Evolutionary conservation across 2,113 vertebrate species (phyloP).

Genomic region (Pelodiscus sinensis): DNA sequence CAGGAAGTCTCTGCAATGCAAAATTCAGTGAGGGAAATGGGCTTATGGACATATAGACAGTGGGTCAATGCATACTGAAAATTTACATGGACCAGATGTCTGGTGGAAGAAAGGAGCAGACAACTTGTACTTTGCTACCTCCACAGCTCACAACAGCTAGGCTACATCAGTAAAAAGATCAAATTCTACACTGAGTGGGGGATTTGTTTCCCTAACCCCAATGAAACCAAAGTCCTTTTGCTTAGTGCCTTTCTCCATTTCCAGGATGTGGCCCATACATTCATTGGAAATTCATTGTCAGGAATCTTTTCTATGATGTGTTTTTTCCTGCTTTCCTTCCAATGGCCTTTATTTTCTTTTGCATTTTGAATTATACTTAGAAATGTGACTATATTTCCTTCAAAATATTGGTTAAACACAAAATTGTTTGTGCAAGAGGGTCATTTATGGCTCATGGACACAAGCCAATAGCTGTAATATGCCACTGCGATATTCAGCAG

Average conservation of each 20-base stretch:
- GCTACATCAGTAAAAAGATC: background rate
- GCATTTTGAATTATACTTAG: background rate
- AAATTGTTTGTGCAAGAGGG: background rate
- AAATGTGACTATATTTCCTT: conserved; percentile 4
- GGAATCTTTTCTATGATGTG: background rate
- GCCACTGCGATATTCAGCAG: background rate
- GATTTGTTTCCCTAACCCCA: background rate
- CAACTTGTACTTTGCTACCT: background rate
- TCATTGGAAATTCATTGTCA: background rate
- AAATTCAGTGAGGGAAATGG: background rate
- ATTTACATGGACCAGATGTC: fast-evolving
- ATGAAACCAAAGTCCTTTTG: background rate
- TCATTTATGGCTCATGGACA: background rate
- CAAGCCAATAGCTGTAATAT: background rate
- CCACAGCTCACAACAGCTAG: background rate
- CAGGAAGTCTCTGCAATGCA: background rate
- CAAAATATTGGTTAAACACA: background rate
- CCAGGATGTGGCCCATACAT: background rate
- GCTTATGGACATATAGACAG: background rate
- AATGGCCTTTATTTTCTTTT: background rate
- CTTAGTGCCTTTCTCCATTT: background rate
- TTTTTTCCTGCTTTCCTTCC: background rate
- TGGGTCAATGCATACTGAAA: background rate
- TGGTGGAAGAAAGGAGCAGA: background rate
- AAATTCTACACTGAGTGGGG: background rate